phyloP scores from a whole-genome alignment of 2,888 invertebrate genomes.

The Rotaria sp. region DNA sequence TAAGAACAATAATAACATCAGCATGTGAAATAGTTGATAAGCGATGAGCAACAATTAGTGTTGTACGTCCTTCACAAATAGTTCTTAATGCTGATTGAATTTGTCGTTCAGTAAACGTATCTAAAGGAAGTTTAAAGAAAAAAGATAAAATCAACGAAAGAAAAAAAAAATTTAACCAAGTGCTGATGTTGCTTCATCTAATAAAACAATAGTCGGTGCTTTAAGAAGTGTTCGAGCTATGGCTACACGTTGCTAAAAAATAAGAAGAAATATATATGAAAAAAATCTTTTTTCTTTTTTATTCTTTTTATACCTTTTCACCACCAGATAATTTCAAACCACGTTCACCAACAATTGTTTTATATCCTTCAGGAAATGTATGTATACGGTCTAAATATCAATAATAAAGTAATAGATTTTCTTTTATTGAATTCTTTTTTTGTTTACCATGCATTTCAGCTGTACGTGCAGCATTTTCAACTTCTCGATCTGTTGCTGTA shows the following conservation, averaged over 20 bases:
- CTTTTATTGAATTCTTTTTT: slow-evolving; percentile 64
- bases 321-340: slow-evolving; percentile 89
- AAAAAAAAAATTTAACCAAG: slow-evolving; percentile 53
- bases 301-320: slow-evolving; percentile 63
- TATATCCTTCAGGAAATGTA: slow-evolving; percentile 48
- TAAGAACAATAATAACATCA: slow-evolving; percentile 82
- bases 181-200: slow-evolving; percentile 80
- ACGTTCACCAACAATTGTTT: slow-evolving; percentile 73
- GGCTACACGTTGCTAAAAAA: slow-evolving; percentile 74
- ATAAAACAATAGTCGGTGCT: slow-evolving; percentile 75
- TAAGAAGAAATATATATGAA: background rate
- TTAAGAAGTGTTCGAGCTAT: slow-evolving; percentile 90
- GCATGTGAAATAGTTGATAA: slow-evolving; percentile 87
- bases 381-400: slow-evolving; percentile 29
- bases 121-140: slow-evolving; percentile 63
- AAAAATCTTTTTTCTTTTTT: background rate
- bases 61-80: slow-evolving; percentile 73
- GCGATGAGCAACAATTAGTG: slow-evolving; percentile 82
- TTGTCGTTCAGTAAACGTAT: slow-evolving; percentile 88
- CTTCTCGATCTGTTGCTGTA: slow-evolving; percentile 69
- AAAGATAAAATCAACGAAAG: background rate
- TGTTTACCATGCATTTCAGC: slow-evolving; percentile 76
- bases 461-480: slow-evolving; percentile 77
- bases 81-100: slow-evolving; percentile 62
- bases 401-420: background rate